phyloP scores from a whole-genome alignment of 2,113 vertebrate genomes.

The Halichoeres trimaculatus region DNA sequence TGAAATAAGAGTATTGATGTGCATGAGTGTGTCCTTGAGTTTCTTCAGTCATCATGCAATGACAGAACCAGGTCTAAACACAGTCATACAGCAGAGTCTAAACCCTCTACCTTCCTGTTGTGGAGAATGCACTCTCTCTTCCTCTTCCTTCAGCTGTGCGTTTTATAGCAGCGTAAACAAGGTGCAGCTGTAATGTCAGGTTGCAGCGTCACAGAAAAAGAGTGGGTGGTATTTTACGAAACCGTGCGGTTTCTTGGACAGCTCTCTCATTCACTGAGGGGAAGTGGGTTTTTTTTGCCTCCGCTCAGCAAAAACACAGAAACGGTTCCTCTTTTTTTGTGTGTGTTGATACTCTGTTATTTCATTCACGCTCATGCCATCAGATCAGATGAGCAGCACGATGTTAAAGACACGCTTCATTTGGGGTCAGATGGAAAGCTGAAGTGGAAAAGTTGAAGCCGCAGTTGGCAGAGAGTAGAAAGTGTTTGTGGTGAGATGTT shows the following conservation, averaged over 20 bases:
- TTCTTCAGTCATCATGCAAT: too few relatives aligned
- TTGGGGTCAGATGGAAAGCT: conserved; percentile 18
- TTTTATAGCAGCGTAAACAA: conserved; percentile 29
- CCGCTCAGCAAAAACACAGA: conserved; percentile 26
- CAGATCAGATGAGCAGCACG: neutral
- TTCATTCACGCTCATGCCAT: conserved; percentile 40
- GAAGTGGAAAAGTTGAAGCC: conserved; percentile 7
- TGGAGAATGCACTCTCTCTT: neutral
- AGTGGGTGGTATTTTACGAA: conserved; percentile 49
- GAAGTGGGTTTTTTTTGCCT: conserved; percentile 64
- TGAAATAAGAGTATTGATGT: too few relatives aligned
- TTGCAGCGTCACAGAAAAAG: neutral
- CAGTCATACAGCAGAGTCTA: too few relatives aligned
- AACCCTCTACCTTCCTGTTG: neutral
- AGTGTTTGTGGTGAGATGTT: conserved; percentile 7
- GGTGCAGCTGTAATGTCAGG: conserved; percentile 13
- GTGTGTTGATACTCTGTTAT: neutral
- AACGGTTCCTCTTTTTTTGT: conserved; percentile 38
- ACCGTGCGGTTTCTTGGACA: conserved; percentile 69
- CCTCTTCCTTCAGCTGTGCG: neutral
- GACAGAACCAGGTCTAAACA: too few relatives aligned
- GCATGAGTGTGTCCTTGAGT: too few relatives aligned
- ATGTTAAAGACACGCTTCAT: neutral
- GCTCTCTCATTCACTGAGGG: conserved; percentile 59
- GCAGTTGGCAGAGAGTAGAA: conserved; percentile 1